Evolutionary conservation across 2,113 vertebrate species (phyloP), one percentile per base, ranked within the genome.

Genomic region (Alectura lathami): DNA sequence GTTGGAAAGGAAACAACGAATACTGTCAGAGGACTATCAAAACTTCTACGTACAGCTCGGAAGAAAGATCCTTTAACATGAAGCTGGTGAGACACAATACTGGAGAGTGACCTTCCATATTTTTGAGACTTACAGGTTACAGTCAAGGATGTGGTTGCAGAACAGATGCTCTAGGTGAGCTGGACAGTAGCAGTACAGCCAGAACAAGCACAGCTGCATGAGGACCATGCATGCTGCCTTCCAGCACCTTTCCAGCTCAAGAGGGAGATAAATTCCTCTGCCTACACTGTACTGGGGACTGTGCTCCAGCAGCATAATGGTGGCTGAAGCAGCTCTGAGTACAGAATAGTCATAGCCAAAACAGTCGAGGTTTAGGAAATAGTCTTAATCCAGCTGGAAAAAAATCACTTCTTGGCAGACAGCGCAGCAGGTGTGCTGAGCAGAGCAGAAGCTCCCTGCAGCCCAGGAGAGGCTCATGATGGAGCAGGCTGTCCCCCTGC

Each of bases 331-430:
- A 50, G 27, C 5, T 83, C 7, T 14, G 8, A 78, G 42, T 3
- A 27, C 32, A 38, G 27, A 51, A 40, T 2, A 67, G 21, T 23
- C n/a, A 43, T 30, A 69, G n/a, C 8, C 11, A 64, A 82, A 78
- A 72, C 20, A 79, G 47, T 29, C 8, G 34, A 30, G 20, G 6
- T 30, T 63, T 80, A 51, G 17, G 32, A 76, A 86, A 64, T 4
- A 6, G 9, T 36, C 6, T 48, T 9, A 59, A 72, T 20, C 0
- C 0, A 75, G 7, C 7, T 54, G 15, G 51, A 13, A 32, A 29
- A 30, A 47, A 72, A 29, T 7, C 2, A 18, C 16, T 59, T 68
- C 14, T 51, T 67, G 30, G 59, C 30, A 89, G 53, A 48, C 38
- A 27, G 45, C 15, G 42, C 42, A 43, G 42, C 11, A 43, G 11